phyloP scores from a whole-genome alignment of 2,113 vertebrate genomes.

The Podilymbus podiceps region DNA sequence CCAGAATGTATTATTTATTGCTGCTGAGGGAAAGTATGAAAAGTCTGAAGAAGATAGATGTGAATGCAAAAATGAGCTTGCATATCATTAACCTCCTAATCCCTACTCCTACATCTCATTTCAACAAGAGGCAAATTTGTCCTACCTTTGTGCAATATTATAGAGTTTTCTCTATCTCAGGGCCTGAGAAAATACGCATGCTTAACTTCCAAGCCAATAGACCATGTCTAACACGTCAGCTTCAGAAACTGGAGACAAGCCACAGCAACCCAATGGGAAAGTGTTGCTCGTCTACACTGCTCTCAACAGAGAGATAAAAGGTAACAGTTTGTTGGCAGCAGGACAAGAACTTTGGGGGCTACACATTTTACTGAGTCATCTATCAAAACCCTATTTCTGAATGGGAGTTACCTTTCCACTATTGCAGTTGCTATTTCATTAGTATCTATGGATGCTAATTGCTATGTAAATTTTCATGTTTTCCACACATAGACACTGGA shows the following conservation, averaged over 20 bases:
- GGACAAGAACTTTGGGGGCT: neutral
- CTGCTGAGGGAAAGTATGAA: neutral
- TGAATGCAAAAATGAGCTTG: neutral
- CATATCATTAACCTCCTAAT: neutral
- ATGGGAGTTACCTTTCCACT: neutral
- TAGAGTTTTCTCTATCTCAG: neutral
- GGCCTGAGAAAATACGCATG: neutral
- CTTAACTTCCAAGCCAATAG: neutral
- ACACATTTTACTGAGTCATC: neutral
- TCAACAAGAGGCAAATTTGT: neutral
- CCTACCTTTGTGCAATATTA: neutral
- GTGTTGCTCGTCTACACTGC: neutral
- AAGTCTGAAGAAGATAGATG: neutral
- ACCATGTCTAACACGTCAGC: neutral
- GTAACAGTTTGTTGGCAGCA: neutral
- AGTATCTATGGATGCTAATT: neutral
- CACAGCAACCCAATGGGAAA: neutral
- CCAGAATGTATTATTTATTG: neutral
- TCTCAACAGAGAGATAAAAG: neutral
- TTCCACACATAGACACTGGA: neutral
- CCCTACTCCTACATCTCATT: neutral
- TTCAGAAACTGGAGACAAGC: neutral
- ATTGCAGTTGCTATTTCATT: neutral
- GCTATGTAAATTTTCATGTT: neutral
- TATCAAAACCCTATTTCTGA: neutral